phyloP scores from a whole-genome alignment of 2,797 vertebrate species.

The Gobionotothen gibberifrons region DNA sequence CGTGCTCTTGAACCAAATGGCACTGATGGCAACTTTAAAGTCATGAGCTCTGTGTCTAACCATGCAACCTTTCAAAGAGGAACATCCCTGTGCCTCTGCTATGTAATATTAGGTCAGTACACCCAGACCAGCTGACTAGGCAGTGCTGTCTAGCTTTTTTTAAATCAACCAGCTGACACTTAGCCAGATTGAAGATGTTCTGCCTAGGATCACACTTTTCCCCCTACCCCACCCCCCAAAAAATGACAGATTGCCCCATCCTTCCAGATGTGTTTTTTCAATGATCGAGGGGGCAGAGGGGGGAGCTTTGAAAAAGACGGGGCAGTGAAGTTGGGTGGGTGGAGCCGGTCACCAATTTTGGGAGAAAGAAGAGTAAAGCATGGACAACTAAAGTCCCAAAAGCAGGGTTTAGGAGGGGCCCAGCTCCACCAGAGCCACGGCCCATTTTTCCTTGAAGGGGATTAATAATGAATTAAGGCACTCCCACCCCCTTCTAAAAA shows the following conservation, averaged over 20 bases:
- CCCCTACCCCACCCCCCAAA: not conserved
- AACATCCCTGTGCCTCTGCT: conserved; percentile 22
- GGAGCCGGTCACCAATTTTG: conserved; percentile 56
- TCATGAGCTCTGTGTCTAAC: conserved; percentile 47
- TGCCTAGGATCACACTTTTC: conserved; percentile 33
- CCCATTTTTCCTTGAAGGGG: conserved; percentile 81
- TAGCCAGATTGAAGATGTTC: conserved; percentile 39
- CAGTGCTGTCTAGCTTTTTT: conserved; percentile 17
- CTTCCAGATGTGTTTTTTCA: conserved; percentile 70
- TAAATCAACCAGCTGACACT: conserved; percentile 19
- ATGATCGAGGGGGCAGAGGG: conserved; percentile 58
- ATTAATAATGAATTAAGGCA: conserved; percentile 89
- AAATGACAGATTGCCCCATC: conserved; percentile 64
- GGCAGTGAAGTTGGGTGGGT: conserved; percentile 37
- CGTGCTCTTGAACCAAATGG: conserved; percentile 59
- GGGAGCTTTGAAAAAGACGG: conserved; percentile 49
- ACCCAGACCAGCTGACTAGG: conserved; percentile 14
- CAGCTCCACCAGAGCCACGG: conserved; percentile 62
- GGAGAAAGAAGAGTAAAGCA: conserved; percentile 35
- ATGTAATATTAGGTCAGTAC: conserved; percentile 25
- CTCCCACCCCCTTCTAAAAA: conserved; percentile 78
- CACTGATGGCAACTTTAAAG: conserved; percentile 66
- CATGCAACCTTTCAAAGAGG: conserved; percentile 29
- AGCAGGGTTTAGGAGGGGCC: conserved; percentile 74
- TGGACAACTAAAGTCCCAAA: conserved; percentile 67